These are phyloP conservation scores for Tachycineta bicolor DNA, from an alignment of 2,113 vertebrate species.

Conservation along the genomic window DNA sequence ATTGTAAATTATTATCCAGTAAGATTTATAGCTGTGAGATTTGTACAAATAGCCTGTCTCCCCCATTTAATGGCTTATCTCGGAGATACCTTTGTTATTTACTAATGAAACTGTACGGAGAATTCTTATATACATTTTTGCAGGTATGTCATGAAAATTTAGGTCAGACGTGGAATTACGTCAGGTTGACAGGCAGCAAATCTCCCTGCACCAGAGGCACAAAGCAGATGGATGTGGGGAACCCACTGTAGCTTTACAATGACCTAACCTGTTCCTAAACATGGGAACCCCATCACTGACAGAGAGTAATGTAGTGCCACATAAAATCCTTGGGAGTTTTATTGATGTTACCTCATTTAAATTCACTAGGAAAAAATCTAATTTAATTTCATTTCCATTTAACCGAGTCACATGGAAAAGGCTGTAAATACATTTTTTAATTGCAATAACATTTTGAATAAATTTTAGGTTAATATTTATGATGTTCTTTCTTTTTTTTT, in stretches of 20 bases:
- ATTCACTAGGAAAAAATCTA: background rate
- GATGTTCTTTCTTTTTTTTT: background rate
- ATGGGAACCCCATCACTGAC: background rate
- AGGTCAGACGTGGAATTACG: background rate
- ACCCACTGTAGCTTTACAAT: background rate
- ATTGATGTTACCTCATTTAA: background rate
- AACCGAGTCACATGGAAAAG: background rate
- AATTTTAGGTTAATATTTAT: background rate
- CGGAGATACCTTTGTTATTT: conserved; percentile 44
- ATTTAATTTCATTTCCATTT: background rate
- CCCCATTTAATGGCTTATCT: conserved; percentile 24
- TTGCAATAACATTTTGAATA: background rate
- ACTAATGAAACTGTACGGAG: conserved; percentile 3
- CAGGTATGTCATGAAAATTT: background rate
- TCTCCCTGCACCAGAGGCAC: background rate
- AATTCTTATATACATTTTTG: background rate
- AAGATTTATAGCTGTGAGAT: conserved; percentile 42
- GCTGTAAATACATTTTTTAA: background rate
- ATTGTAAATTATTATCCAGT: conserved; percentile 54
- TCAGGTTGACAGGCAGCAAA: background rate
- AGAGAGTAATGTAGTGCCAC: background rate
- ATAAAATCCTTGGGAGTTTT: background rate
- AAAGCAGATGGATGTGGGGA: background rate
- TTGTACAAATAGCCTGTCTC: conserved; percentile 45
- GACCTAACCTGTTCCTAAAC: background rate